Base-by-base conservation (phyloP, 2,888 invertebrate species). In the Eugnorisma glareosa region DNA sequence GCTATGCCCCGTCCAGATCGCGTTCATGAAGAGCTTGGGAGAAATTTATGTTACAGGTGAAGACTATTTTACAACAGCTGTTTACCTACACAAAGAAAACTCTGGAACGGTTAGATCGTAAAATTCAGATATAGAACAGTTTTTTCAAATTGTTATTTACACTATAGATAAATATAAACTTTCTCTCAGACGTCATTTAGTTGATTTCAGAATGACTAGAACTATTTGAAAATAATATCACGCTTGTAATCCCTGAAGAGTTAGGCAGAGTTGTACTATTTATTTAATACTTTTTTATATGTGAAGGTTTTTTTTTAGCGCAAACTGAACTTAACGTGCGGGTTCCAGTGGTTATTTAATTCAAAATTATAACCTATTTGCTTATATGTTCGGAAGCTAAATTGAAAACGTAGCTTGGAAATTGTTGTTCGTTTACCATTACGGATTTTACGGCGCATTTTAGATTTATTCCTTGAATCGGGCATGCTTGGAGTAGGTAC, bases 41-140 rank as follows among this genome's bases (percentile, higher is more conserved):
- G 97, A 98, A 90, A 96, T 98, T 66, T 98, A 97, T 89, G 96
- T 98, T 37, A 97, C 97, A 86, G 97, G 97, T 97, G 40, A 64
- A n/a, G 59, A 31, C 31, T 59, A 28, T 57, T 28, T 28, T 57
- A 24, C 24, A n/a, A 5, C n/a, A 54, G 54, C n/a, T 13, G 13
- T 5, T 54, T 54, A 24, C 6, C 0, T 51, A 11, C 11, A n/a
- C 54, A 54, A n/a, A 54, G 54, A 54, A n/a, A 54, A 54, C 48
- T 48, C 48, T 48, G 7, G 48, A 48, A 21, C 5, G 45, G 45
- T 45, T 45, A 6, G 45, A n/a, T 51, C 24, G n/a, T 3, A 51
- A 24, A 51, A n/a, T n/a, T 1, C 10, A 51, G 24, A 51, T 51
- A n/a, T n/a, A n/a, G 4, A 51, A 51, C n/a, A 4, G 51, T 51